Evolutionary conservation across 1,140 invertebrate species (phyloP).

Genomic region (Drosophila repletoides): DNA sequence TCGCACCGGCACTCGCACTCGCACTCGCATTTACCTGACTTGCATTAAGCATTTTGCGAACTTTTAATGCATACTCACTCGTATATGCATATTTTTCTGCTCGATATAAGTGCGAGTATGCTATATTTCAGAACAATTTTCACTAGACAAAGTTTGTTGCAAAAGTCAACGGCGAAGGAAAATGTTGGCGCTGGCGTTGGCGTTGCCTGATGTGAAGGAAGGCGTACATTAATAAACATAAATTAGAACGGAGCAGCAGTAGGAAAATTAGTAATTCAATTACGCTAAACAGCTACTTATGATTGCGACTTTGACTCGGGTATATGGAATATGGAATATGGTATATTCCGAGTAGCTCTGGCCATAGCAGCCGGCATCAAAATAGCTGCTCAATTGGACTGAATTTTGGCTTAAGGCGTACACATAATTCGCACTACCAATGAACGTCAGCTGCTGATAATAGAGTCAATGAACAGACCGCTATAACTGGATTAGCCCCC

Average conservation of each 20-base stretch:
- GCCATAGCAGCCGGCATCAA: constrained; percentile 16
- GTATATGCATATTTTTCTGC: not conserved
- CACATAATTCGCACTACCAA: constrained; percentile 67
- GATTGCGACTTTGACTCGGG: constrained; percentile 21
- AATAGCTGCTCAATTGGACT: constrained; percentile 51
- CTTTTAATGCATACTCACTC: not conserved
- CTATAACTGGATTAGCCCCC: constrained; percentile 22
- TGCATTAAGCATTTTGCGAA: constrained; percentile 4
- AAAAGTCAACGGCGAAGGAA: constrained; percentile 17
- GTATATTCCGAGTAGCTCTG: not conserved
- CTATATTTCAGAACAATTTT: not conserved
- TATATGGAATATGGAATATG: constrained; percentile 3
- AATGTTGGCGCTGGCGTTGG: not conserved
- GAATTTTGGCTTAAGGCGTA: constrained; percentile 60
- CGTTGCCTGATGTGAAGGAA: too few relatives aligned
- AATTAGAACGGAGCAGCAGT: constrained; percentile 48
- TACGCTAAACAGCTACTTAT: constrained; percentile 57
- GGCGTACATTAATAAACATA: constrained; percentile 63
- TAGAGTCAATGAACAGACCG: constrained; percentile 48
- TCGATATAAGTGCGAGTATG: not conserved
- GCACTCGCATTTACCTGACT: constrained; percentile 22
- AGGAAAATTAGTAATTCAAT: constrained; percentile 73
- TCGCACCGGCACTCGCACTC: constrained; percentile 13
- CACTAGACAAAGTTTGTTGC: constrained; percentile 25
- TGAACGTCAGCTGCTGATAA: constrained; percentile 52